phyloP scores from a whole-genome alignment of 2,888 invertebrate genomes.

The Drosophila paramelanica region DNA sequence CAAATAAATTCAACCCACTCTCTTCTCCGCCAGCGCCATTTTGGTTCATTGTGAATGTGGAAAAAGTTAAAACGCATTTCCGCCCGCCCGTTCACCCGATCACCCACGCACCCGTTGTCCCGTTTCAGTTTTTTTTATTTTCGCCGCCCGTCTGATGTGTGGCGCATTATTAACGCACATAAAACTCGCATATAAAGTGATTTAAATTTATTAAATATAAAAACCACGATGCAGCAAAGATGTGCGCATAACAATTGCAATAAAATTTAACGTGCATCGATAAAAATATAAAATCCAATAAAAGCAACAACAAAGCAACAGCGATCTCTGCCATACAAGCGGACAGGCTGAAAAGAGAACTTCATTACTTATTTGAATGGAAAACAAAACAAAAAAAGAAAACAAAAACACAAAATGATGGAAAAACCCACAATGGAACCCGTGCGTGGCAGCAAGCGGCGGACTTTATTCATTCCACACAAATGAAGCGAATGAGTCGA shows the following conservation, averaged over 20 bases:
- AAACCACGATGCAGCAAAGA: constrained; percentile 66
- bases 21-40: constrained; percentile 14
- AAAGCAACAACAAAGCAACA: constrained; percentile 63
- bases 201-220: constrained; percentile 80
- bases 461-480: constrained; percentile 68
- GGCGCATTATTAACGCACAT: constrained; percentile 78
- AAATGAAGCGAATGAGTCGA: constrained; percentile 66
- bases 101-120: not conserved
- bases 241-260: constrained; percentile 80
- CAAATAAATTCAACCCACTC: constrained; percentile 29
- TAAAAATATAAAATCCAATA: constrained; percentile 74
- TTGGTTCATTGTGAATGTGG: constrained; percentile 42
- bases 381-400: constrained; percentile 33
- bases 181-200: constrained; percentile 80
- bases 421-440: constrained; percentile 65
- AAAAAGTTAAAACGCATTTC: constrained; percentile 38
- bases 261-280: constrained; percentile 80
- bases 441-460: constrained; percentile 38
- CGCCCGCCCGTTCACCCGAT: not conserved
- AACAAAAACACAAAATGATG: constrained; percentile 52
- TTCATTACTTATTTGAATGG: constrained; percentile 77
- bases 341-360: constrained; percentile 50
- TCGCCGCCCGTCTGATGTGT: constrained; percentile 1
- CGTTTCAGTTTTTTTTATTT: too few relatives aligned
- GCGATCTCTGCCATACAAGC: constrained; percentile 27